A percentile compares a stretch with the other conserved stretches of the same genome.
phyloP scores from a whole-genome alignment of 1,140 invertebrate genomes.

The Brachionus angularis region DNA sequence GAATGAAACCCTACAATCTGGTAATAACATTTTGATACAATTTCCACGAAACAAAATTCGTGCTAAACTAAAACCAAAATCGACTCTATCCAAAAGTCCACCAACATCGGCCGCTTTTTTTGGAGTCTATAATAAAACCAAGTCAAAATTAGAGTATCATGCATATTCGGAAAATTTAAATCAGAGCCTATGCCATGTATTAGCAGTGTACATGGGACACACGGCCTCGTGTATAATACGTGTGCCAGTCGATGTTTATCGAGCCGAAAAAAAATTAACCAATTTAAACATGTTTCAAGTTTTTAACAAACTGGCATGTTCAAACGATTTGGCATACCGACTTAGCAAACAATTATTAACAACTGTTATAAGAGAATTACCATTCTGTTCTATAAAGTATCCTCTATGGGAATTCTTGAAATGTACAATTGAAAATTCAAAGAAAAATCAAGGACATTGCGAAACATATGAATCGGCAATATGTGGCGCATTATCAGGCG shows the following conservation, averaged over 20 bases:
- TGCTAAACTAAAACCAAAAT: constrained; percentile 30
- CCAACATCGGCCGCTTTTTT: constrained; percentile 35
- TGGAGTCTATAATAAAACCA: constrained; percentile 21
- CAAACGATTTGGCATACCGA: neutral
- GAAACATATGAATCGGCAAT: constrained; percentile 14
- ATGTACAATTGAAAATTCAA: constrained; percentile 17
- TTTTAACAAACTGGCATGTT: constrained; percentile 15
- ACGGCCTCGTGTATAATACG: constrained; percentile 19
- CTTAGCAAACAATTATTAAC: neutral
- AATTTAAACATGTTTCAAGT: constrained; percentile 3
- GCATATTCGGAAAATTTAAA: constrained; percentile 30
- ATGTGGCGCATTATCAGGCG: constrained; percentile 12
- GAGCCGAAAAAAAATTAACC: neutral
- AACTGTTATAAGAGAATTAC: constrained; percentile 23
- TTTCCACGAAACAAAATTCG: constrained; percentile 19
- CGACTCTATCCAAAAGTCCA: constrained; percentile 22
- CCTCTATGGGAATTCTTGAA: constrained; percentile 23
- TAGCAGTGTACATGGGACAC: constrained; percentile 2
- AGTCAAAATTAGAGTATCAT: constrained; percentile 35
- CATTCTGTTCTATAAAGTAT: constrained; percentile 33
- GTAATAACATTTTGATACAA: constrained; percentile 18
- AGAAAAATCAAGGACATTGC: constrained; percentile 12
- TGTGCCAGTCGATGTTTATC: constrained; percentile 15
- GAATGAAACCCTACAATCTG: constrained; percentile 27
- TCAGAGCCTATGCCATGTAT: constrained; percentile 16